Base-by-base conservation (phyloP, 1,140 invertebrate genomes). In the Prorops nasuta region DNA sequence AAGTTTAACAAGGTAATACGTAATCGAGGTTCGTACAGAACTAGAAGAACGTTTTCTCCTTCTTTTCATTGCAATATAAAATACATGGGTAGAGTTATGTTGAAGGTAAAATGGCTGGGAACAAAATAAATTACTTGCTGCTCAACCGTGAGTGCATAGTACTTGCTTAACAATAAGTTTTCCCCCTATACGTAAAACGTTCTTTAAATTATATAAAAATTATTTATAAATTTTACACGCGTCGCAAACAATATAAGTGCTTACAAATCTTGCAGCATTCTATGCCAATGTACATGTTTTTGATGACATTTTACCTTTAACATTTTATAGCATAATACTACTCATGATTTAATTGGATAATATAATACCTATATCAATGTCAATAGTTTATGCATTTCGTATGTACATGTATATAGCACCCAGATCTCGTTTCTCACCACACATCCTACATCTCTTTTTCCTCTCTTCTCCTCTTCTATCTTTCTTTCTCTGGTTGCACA, bases 391-490 rank as follows among this genome's bases (percentile, higher is more conserved):
- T 64, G 60, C 58, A 57, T 65, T 6, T 67, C 58, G 34, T 73
- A 74, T 73, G 53, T 73, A 74, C 71, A 74, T 63, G 60, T 62
- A 28, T n/a, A 68, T 66, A 68, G 48, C 61, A 64, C 45, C 59
- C 68, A 63, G 59, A 60, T 55, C 43, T 54, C 54, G 63, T 57
- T 57, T 43, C 46, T 24, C 22, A 8, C 10, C 18, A 8, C n/a
- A n/a, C n/a, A n/a, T n/a, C n/a, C n/a, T n/a, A n/a, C n/a, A n/a
- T n/a, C n/a, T n/a, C n/a, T n/a, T n/a, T n/a, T n/a, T n/a, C n/a
- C n/a, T n/a, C n/a, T n/a, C n/a, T n/a, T n/a, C n/a, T n/a, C n/a
- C n/a, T n/a, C n/a, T n/a, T n/a, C n/a, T n/a, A n/a, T n/a, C n/a
- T n/a, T n/a, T 16, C 15, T 36, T 18, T 19, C 32, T 61, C 66